A percentile compares a stretch with the other conserved stretches of the same genome.
Conservation (phyloP, 2,888 invertebrate species). For the Podabrus alpinus region DNA sequence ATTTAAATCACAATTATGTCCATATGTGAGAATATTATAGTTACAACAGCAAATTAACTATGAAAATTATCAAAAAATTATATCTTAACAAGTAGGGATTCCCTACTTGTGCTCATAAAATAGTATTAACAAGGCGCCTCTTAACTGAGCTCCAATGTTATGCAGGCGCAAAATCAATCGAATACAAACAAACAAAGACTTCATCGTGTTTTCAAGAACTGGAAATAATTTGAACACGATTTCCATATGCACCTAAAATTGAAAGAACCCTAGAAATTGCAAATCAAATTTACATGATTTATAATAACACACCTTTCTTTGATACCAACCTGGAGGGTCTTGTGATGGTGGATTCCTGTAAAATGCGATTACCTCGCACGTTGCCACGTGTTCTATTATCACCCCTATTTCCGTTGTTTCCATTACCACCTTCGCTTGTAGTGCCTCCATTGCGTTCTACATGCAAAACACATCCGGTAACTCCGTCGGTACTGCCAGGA, state of each 20-base stretch:
- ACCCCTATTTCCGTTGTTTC: slow-evolving; percentile 49
- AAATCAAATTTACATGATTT: background rate
- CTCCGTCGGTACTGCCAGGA: background rate
- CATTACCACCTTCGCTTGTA: slow-evolving; percentile 31
- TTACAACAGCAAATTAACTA: background rate
- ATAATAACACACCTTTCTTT: slow-evolving; percentile 48
- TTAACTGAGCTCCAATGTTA: slow-evolving; percentile 68
- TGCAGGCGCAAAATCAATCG: slow-evolving; percentile 74
- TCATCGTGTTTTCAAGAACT: slow-evolving; percentile 70
- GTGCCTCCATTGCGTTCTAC: background rate
- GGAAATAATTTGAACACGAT: slow-evolving; percentile 69
- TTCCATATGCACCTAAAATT: slow-evolving; percentile 61
- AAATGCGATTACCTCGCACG: slow-evolving; percentile 60
- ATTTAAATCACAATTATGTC: too few species aligned
- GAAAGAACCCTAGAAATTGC: slow-evolving; percentile 16
- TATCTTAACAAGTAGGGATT: background rate
- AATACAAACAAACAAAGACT: slow-evolving; percentile 74
- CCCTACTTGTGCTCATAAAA: slow-evolving; percentile 38
- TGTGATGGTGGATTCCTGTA: slow-evolving; percentile 55
- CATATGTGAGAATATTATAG: too few species aligned
- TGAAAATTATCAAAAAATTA: background rate
- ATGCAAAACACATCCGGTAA: background rate
- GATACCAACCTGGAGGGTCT: slow-evolving; percentile 44
- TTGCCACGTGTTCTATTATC: slow-evolving; percentile 56
- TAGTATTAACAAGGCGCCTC: slow-evolving; percentile 60